phyloP scores from a whole-genome alignment of 1,140 invertebrate species.

The Brachionus plicatilis region DNA sequence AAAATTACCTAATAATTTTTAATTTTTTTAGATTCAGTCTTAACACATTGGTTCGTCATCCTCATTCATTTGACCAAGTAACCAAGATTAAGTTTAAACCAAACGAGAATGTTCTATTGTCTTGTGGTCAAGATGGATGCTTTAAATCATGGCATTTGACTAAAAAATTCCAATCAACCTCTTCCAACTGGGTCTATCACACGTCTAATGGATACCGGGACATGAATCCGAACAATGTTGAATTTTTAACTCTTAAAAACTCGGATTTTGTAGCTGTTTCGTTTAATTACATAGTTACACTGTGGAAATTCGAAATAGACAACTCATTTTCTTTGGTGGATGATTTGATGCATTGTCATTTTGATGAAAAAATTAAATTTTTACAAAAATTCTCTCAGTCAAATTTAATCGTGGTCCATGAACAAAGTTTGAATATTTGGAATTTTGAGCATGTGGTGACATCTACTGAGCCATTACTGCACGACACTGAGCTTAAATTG shows the following conservation, averaged over 20 bases:
- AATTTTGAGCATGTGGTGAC: background rate
- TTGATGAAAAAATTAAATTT: background rate
- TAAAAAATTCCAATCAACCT: background rate
- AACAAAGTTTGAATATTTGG: slow-evolving; percentile 1
- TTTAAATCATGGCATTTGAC: slow-evolving; percentile 15
- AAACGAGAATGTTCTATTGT: background rate
- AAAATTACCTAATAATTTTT: background rate
- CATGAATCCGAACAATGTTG: background rate
- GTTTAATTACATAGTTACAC: slow-evolving; percentile 18
- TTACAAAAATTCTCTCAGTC: background rate
- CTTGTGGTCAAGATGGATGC: slow-evolving; percentile 21
- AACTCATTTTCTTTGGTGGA: background rate
- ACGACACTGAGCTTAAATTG: background rate
- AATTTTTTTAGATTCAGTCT: slow-evolving; percentile 1
- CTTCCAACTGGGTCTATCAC: slow-evolving; percentile 10
- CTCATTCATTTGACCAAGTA: slow-evolving; percentile 21
- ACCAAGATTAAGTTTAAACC: slow-evolving; percentile 15
- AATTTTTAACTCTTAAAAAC: slow-evolving; percentile 7
- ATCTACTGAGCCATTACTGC: background rate
- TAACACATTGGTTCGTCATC: slow-evolving; percentile 6
- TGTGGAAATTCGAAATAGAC: slow-evolving; percentile 1
- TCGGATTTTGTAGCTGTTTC: background rate
- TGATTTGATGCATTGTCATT: background rate
- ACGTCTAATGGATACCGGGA: slow-evolving; percentile 22
- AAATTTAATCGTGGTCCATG: background rate